Evolutionary conservation across 2,113 vertebrate species (phyloP), one percentile per base, ranked within the genome.

Genomic region (Emydura subglobosa): DNA sequence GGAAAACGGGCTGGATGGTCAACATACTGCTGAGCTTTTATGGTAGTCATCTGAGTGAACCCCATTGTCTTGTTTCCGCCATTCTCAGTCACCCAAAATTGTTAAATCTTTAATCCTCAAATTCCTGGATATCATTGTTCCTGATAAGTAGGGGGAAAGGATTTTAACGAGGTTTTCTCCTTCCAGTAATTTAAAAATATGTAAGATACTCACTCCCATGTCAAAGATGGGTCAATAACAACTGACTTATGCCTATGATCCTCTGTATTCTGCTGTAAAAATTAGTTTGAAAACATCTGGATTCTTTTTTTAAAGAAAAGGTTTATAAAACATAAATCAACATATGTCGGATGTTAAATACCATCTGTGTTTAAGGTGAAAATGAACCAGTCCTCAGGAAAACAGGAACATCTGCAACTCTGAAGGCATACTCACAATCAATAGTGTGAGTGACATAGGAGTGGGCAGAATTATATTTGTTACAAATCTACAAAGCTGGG

Each of bases 261-360:
- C 61, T 25, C 54, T 92, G 12, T 54, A 85, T 68, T 44, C 74
- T 90, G 12, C 80, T 95, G 5, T 17, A 82, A 95, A 95, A 94
- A n/a, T 79, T 10, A 59, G 42, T 74, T 87, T 83, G 55, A 74
- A 78, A 72, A 82, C 19, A 61, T 1, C 47, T 87, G 16, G 5
- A 31, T 61, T 5, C 6, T 91, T 83, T 86, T 44, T n/a, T 39
- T 9, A 59, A 89, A 25, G 65, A 86, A 68, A 92, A 82, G n/a
- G 3, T 10, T 74, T 5, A 27, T 79, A 34, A 34, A 79, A 61
- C 50, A 7, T 10, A 91, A 82, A 61, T 24, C 76, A 21, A 19
- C 87, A 0, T 92, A 6, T 2, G 0, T 92, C 83, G 17, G 3
- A 25, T 91, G 10, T 82, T 83, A 51, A 88, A 34, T 78, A 21